Evolutionary conservation across 2,888 invertebrate species (phyloP), one percentile per base, ranked within the genome.

Genomic region (Temnothorax unifasciatus): DNA sequence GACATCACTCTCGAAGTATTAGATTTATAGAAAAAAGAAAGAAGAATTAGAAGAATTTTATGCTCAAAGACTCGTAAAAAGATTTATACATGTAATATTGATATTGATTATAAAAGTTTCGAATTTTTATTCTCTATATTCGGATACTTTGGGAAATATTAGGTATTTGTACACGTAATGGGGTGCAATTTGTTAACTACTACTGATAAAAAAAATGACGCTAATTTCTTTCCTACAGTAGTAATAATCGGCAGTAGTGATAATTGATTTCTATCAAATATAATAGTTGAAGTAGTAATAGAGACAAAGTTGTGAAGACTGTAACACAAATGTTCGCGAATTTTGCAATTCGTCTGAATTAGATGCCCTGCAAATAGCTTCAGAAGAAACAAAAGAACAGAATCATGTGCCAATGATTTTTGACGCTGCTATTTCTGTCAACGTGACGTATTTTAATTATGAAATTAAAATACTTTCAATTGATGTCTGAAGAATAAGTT

Each of bases 341-440:
- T 74, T 61, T 74, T 13, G 6, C 47, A 44, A 74, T 25, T 9
- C 9, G 4, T 61, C 3, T 75, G 18, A 15, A 75, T 47, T 59
- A 9, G 13, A n/a, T 44, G 15, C 1, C 6, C 34, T 13, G 34
- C 18, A 73, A 25, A 11, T 57, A 41, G 15, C 15, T 38, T 54
- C 21, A 25, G 1, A 57, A 25, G 25, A 41, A 44, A 25, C 3
- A 9, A 38, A 52, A 41, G 0, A 73, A 44, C 2, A n/a, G 38
- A 41, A 57, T 50, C 1, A n/a, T 15, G 11, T 38, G 21, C 34
- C 25, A 41, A 57, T 34, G 34, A 41, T 57, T 25, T 73, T 57
- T 21, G 34, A n/a, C 4, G 15, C 9, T 21, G 8, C 34, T 47
- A 47, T 44, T 61, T 74, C 8, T 61, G 6, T 34, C 34, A 41